Evolutionary conservation across 2,888 invertebrate genomes (phyloP).

Genomic region (Eristalinus sepulchralis): DNA sequence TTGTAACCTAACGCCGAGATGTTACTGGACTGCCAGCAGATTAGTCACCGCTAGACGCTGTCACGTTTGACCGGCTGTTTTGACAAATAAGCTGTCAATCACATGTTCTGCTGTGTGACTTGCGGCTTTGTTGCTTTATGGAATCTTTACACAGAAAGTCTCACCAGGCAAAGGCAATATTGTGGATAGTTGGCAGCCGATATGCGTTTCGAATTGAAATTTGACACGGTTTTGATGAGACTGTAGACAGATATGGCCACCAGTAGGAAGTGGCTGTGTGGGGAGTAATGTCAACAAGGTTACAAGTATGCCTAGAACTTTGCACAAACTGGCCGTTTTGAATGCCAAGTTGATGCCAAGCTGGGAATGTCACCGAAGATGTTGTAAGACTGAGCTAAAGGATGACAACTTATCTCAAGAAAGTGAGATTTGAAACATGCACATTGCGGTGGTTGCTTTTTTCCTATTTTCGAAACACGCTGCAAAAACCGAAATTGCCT

Average conservation of each 20-base stretch:
- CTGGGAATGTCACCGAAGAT: too few species aligned
- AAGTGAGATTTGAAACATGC: too few species aligned
- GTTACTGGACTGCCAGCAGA: background rate
- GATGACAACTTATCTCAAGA: too few species aligned
- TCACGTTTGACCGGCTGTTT: background rate
- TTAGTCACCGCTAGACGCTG: background rate
- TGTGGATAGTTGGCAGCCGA: background rate
- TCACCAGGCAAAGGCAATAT: background rate
- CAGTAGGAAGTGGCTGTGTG: too few species aligned
- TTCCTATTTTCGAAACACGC: too few species aligned
- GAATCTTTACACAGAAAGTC: background rate
- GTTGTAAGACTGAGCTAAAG: too few species aligned
- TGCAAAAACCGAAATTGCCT: too few species aligned
- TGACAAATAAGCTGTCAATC: background rate
- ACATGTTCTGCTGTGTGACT: background rate
- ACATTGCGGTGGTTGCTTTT: too few species aligned
- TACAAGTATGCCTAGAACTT: too few species aligned
- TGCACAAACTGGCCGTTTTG: too few species aligned
- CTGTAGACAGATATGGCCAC: background rate
- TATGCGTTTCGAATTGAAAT: background rate
- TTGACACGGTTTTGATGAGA: background rate
- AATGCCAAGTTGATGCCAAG: too few species aligned
- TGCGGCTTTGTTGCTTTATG: background rate
- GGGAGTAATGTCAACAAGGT: too few species aligned
- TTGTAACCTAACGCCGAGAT: background rate